Conservation (phyloP, 2,113 vertebrate genomes). For the Arenaria interpres region DNA sequence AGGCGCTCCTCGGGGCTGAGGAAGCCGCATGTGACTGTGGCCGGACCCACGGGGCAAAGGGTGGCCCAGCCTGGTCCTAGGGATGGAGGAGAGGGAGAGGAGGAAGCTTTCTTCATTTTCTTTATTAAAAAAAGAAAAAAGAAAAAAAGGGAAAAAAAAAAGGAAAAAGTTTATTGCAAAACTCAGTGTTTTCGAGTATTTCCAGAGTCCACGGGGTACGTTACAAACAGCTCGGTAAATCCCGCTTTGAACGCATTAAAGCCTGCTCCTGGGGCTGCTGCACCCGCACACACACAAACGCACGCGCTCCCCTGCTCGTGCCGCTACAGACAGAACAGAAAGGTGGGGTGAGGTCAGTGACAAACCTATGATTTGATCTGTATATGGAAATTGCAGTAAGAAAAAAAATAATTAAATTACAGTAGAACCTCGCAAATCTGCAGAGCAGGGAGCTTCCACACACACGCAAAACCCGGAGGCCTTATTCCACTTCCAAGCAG, state of each 20-base stretch:
- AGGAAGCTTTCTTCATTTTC: background rate
- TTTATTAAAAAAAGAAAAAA: background rate
- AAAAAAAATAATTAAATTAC: conserved; percentile 13
- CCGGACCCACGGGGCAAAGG: fast-evolving
- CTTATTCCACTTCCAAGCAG: conserved; percentile 51
- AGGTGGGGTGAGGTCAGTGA: conserved; percentile 63
- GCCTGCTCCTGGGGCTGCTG: conserved; percentile 37
- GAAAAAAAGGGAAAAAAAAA: background rate
- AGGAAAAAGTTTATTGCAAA: conserved; percentile 77
- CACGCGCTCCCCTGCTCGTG: conserved; percentile 61
- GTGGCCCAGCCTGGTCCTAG: background rate
- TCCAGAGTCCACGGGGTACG: conserved; percentile 65
- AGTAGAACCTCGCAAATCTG: conserved; percentile 64
- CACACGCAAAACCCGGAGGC: conserved; percentile 43
- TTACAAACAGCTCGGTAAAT: conserved; percentile 61
- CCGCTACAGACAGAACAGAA: conserved; percentile 53
- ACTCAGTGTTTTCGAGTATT: conserved; percentile 73
- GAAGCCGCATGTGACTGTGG: background rate
- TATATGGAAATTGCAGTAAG: conserved; percentile 60
- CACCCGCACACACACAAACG: conserved; percentile 39
- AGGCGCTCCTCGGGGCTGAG: background rate
- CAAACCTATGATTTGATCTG: conserved; percentile 34
- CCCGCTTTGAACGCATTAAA: conserved; percentile 38
- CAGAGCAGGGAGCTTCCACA: conserved; percentile 60
- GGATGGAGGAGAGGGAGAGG: background rate